A percentile compares a stretch with the other conserved stretches of the same genome.
Conservation (phyloP, 2,797 vertebrate genomes). For the Syngnathus rostellatus region DNA sequence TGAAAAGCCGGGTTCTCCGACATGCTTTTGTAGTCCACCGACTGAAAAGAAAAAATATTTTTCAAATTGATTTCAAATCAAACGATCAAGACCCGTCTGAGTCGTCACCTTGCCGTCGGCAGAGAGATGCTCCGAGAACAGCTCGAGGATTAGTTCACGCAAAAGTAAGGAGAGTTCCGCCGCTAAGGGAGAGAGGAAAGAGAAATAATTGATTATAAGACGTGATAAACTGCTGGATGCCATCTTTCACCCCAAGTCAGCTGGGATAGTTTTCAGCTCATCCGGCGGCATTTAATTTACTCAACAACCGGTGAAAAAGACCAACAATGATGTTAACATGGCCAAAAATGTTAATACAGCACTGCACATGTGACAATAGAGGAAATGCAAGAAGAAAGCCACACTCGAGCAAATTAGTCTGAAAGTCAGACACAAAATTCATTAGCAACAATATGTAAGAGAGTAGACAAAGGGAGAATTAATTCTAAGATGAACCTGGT, state of each 20-base stretch:
- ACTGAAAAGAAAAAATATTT: conserved; percentile 36
- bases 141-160: conserved; percentile 69
- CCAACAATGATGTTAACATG: background rate
- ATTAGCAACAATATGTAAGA: background rate
- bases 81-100: background rate
- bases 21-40: conserved; percentile 73
- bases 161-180: conserved; percentile 65
- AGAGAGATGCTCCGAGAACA: conserved; percentile 73
- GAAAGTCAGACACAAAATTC: background rate
- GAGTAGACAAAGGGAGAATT: background rate
- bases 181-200: conserved; percentile 40
- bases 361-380: background rate
- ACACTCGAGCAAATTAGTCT: conserved; percentile 16
- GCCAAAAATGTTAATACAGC: background rate
- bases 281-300: no score
- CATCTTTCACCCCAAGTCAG: background rate
- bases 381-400: background rate
- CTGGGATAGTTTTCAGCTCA: no score
- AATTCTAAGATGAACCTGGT: conserved; percentile 10
- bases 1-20: conserved; percentile 59
- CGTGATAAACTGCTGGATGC: background rate
- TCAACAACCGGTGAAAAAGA: no score
- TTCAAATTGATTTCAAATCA: background rate
- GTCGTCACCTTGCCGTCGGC: conserved; percentile 72
- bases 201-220: background rate